These are phyloP conservation scores for Lypha dubia DNA, from an alignment of 2,888 invertebrate species.

Conservation along the genomic window DNA sequence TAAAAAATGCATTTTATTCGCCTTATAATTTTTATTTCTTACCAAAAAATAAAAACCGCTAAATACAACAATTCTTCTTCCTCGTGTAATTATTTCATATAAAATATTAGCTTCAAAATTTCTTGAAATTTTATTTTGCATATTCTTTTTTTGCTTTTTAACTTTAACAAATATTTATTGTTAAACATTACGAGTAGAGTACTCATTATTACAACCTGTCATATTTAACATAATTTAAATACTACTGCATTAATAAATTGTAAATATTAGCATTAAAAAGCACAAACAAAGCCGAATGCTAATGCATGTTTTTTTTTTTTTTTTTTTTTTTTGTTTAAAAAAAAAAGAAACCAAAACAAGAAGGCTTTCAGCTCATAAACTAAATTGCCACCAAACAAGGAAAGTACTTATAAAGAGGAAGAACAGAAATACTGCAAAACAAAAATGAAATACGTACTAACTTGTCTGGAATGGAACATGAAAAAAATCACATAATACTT, in stretches of 20 bases:
- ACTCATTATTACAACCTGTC: constrained; percentile 62
- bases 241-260: constrained; percentile 81
- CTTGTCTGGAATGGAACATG: constrained; percentile 44
- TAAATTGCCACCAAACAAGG: constrained; percentile 17
- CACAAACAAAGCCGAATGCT: constrained; percentile 42
- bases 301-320: constrained; percentile 72
- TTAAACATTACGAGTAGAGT: constrained; percentile 38
- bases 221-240: constrained; percentile 73
- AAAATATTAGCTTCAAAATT: not conserved
- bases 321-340: too few species aligned
- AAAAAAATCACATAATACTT: constrained; percentile 20
- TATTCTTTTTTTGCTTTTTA: too few species aligned
- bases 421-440: not conserved
- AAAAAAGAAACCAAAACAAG: too few species aligned
- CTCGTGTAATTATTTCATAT: not conserved
- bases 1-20: too few species aligned
- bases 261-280: constrained; percentile 78
- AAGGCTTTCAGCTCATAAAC: constrained; percentile 50
- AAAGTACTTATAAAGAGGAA: not conserved
- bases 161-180: constrained; percentile 43
- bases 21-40: not conserved
- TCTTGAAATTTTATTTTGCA: not conserved
- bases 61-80: too few species aligned
- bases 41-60: not conserved
- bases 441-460: constrained; percentile 60